Evolutionary conservation across 1,140 invertebrate genomes (phyloP).

Genomic region (Palaemon carinicauda): DNA sequence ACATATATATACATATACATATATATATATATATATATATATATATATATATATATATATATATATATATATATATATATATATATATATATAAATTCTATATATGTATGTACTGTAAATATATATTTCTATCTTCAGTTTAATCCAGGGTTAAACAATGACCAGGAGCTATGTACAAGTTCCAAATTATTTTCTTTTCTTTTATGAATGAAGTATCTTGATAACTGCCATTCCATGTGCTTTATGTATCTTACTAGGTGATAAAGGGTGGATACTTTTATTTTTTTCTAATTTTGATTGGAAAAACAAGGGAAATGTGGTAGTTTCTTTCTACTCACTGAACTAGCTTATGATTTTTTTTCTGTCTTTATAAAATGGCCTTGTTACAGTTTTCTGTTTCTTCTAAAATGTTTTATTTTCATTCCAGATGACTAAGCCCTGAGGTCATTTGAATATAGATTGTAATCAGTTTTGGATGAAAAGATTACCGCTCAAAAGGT

Average conservation of each 20-base stretch:
- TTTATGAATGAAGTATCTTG: background rate
- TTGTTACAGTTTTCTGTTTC: background rate
- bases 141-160: too few species aligned
- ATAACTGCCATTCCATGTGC: background rate
- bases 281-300: background rate
- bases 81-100: too few species aligned
- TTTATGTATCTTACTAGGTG: background rate
- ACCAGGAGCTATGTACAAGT: too few species aligned
- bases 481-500: conserved; percentile 34
- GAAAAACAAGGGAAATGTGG: background rate
- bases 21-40: too few species aligned
- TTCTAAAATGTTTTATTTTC: conserved; percentile 43
- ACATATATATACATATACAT: too few species aligned
- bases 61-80: too few species aligned
- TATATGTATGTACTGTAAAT: too few species aligned
- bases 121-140: too few species aligned
- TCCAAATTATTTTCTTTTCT: too few species aligned
- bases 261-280: background rate
- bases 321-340: background rate
- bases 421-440: conserved; percentile 50
- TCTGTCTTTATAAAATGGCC: background rate
- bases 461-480: conserved; percentile 21
- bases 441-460: conserved; percentile 43
- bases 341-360: background rate
- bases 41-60: too few species aligned